Base-by-base conservation (phyloP, 1,140 invertebrate genomes). In the Orussus abietinus region DNA sequence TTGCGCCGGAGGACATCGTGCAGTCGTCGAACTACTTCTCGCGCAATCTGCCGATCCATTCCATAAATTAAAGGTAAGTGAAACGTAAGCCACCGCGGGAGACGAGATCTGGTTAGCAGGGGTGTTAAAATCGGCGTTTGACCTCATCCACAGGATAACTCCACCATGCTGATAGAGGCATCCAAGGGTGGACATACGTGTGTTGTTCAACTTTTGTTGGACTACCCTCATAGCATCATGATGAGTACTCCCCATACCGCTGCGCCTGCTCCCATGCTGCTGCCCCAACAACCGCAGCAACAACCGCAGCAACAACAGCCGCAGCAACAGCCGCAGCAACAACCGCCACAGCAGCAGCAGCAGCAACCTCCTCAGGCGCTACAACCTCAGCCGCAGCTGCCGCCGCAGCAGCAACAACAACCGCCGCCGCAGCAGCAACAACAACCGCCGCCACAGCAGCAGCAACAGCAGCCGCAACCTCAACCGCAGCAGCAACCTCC, bases 81-180 rank as follows among this genome's bases (percentile, higher is more conserved):
- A n/a, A n/a, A n/a, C n/a, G n/a, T n/a, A 10, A 33, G 15, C 9
- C 15, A n/a, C 12, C 10, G 10, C 10, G 25, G 25, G 12, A 28
- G 25, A 2, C 2, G 25, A 28, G 12, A n/a, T 28, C 12, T 28
- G 12, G 3, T 28, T 28, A 28, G 2, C n/a, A 28, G 25, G 12
- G 25, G 12, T 28, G 10, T 28, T 3, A 3, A 3, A 3, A 28
- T 28, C 12, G 25, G 25, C n/a, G 28, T 15, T 36, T 36, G 19
- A 36, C 30, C 42, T 34, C 28, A 13, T 40, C 49, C 67, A 12
- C 57, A 87, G 84, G 96, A 99, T 75, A 97, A 96, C 68, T 96
- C 92, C 28, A 98, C 94, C 20, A 98, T 97, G 88, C 77, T 99
- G 41, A 97, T 98, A 52, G 96, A 99, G 74, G 96, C 96, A 21